A percentile compares a stretch with the other conserved stretches of the same genome.
Evolutionary conservation across 1,140 invertebrate genomes (phyloP).

Genomic region (Lasioglossum baleicum): DNA sequence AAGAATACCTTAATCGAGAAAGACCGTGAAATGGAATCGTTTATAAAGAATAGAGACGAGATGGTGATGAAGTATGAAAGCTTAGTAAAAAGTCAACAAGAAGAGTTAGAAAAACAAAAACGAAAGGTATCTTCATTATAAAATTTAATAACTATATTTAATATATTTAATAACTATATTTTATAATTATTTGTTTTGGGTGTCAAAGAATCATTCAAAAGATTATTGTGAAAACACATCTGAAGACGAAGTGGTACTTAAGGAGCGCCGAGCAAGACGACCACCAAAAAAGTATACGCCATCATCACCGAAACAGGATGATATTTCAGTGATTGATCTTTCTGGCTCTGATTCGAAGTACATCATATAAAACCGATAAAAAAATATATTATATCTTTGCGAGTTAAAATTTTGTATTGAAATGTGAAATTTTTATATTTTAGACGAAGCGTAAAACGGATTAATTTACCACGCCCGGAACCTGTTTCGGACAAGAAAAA

Average conservation of each 20-base stretch:
- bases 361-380: too few species aligned
- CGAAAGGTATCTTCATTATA: constrained; percentile 50
- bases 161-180: constrained; percentile 14
- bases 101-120: constrained; percentile 66
- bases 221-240: constrained; percentile 52
- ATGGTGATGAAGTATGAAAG: constrained; percentile 68
- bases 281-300: constrained; percentile 36
- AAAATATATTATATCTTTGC: too few species aligned
- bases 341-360: constrained; percentile 64
- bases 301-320: constrained; percentile 39
- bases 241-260: constrained; percentile 52
- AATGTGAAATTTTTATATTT: constrained; percentile 3
- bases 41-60: constrained; percentile 67
- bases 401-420: too few species aligned
- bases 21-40: constrained; percentile 69
- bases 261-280: constrained; percentile 33
- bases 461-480: constrained; percentile 27
- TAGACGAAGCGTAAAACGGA: constrained; percentile 37
- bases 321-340: constrained; percentile 62
- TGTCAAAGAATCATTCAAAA: constrained; percentile 14
- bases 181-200: constrained; percentile 26
- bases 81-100: constrained; percentile 61
- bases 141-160: constrained; percentile 1
- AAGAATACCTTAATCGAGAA: constrained; percentile 51
- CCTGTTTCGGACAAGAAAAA: constrained; percentile 37